Percentiles rank a stretch among this genome's conserved stretches.
Evolutionary conservation across 1,140 invertebrate species (phyloP).

Genomic region (Parasteatoda tepidariorum): DNA sequence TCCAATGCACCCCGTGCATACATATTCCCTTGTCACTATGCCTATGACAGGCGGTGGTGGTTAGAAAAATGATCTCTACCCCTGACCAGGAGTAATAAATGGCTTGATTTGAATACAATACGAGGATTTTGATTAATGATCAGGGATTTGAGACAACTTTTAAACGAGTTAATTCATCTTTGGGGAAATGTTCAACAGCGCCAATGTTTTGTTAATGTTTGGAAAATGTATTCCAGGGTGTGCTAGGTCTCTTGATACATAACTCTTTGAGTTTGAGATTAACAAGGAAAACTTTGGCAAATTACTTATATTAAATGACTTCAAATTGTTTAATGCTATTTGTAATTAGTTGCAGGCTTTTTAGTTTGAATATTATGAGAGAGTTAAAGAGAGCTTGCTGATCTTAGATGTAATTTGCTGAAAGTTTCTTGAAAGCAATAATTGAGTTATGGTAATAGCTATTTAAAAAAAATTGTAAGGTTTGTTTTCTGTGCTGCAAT

Average conservation of each 20-base stretch:
- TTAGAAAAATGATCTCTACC: slow-evolving; percentile 27
- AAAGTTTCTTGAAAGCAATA: too few relatives aligned
- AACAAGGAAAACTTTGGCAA: too few relatives aligned
- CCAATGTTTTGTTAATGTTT: not conserved
- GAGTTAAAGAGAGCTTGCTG: too few relatives aligned
- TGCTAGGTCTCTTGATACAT: not conserved
- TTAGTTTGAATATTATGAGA: too few relatives aligned
- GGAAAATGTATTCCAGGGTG: slow-evolving; percentile 13
- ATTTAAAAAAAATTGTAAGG: too few relatives aligned
- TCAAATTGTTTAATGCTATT: too few relatives aligned
- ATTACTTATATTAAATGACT: too few relatives aligned
- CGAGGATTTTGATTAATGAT: slow-evolving; percentile 17
- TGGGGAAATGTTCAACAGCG: slow-evolving; percentile 10
- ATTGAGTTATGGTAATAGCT: too few relatives aligned
- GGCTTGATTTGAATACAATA: slow-evolving; percentile 47
- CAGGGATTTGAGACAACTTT: slow-evolving; percentile 7
- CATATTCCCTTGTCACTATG: slow-evolving; percentile 1
- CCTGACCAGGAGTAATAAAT: slow-evolving; percentile 29
- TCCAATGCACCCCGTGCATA: not conserved
- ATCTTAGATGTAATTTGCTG: too few relatives aligned
- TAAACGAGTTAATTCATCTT: slow-evolving; percentile 43
- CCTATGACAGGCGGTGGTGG: not conserved
- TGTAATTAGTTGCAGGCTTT: too few relatives aligned
- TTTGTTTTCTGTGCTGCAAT: too few relatives aligned
- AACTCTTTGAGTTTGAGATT: not conserved